Conservation (phyloP, 2,113 vertebrate species). For the Balaeniceps rex region DNA sequence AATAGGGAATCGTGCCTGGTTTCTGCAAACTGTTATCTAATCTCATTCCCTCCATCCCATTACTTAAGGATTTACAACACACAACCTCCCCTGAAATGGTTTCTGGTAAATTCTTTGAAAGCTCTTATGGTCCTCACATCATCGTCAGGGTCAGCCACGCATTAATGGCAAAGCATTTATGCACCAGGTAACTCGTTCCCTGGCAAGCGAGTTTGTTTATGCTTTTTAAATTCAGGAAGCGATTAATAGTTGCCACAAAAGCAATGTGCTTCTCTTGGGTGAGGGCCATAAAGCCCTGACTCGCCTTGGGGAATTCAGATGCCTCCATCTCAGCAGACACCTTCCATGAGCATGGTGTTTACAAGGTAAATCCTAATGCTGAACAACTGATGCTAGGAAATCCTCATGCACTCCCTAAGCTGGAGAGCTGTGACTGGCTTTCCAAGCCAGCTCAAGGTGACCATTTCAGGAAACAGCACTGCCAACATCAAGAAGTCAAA, state of each 20-base stretch:
- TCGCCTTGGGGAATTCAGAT: not conserved
- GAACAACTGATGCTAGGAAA: not conserved
- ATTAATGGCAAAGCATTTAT: constrained; percentile 68
- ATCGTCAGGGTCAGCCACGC: constrained; percentile 63
- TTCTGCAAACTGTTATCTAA: constrained; percentile 78
- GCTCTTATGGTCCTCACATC: constrained; percentile 64
- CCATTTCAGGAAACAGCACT: not conserved
- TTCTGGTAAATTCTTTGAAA: constrained; percentile 79
- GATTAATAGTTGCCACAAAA: constrained; percentile 73
- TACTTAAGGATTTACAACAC: constrained; percentile 70
- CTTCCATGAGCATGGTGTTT: fast-evolving
- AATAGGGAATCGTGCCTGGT: not conserved
- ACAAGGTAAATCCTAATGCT: not conserved
- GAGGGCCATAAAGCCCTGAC: not conserved
- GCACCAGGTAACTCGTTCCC: constrained; percentile 32
- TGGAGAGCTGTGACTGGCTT: not conserved
- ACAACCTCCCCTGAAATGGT: constrained; percentile 63
- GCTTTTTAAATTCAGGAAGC: constrained; percentile 73
- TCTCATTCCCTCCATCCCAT: constrained; percentile 65
- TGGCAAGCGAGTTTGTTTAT: constrained; percentile 60
- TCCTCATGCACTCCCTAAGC: not conserved
- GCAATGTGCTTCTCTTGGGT: constrained; percentile 4
- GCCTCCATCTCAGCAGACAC: not conserved
- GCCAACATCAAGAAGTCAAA: not conserved
- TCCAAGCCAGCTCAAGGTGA: not conserved